Base-by-base conservation (phyloP, 37 sponge, comb jelly and placozoan species). In the Agelas oroides region DNA sequence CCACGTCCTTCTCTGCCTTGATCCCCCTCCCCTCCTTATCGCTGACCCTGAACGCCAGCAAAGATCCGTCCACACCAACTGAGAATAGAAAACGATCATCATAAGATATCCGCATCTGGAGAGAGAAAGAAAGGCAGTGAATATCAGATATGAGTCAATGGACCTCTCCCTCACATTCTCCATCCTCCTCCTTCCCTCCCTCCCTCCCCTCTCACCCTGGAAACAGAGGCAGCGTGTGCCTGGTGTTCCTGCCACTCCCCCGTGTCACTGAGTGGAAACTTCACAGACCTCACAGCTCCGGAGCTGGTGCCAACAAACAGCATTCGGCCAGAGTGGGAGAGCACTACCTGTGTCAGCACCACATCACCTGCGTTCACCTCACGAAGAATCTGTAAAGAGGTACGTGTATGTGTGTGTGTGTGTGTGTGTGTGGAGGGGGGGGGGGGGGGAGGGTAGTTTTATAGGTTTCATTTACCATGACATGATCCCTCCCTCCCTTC, bases 311-410 rank as follows among this genome's bases (percentile, higher is more conserved):
- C 99, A 75, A 74, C 84, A 79, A 98, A 96, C 85, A 98, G 63
- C 99, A 98, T 98, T 28, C 92, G 79, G 28, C 99, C 99, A 39
- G 91, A 90, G 39, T 84, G 81, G n/a, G 97, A 96, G 53, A 96
- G 81, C 33, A 84, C 90, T 57, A 91, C 84, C 70, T 95, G 92
- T 5, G 95, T 95, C 53, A 95, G 82, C 58, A 94, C 94, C 0
- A 81, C 84, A 40, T 91, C 94, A 23, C 88, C 97, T 53, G 87
- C 83, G 58, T 59, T 83, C n/a, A 97, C 74, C 39, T 92, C 88
- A 58, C 93, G 90, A 0, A 83, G 69, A 12, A 91, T 76, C 90
- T 96, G 80, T 28, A 36, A 52, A 46, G 27, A 66, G 27, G 14
- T 36, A 70, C 13, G 35, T 14, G 21, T 13, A 64, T 65, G 65